Conservation (phyloP, 2,888 invertebrate species). For the Melieria omissa region DNA sequence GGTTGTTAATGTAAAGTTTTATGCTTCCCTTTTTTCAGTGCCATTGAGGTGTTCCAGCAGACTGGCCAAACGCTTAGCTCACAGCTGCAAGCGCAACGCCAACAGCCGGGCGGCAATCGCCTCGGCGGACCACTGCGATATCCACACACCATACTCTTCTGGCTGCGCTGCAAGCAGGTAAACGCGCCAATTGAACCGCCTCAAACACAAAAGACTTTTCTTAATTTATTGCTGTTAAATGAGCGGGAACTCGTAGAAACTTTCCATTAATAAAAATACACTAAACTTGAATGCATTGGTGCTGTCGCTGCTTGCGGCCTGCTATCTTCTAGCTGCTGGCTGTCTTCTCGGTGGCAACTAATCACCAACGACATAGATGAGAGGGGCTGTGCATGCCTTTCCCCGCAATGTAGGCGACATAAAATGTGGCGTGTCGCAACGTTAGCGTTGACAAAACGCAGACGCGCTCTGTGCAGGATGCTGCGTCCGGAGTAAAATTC, state of each 20-base stretch:
- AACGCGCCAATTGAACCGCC: conserved; percentile 34
- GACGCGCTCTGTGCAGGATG: background rate
- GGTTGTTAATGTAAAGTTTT: background rate
- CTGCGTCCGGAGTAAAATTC: too few relatives aligned
- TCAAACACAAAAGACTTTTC: background rate
- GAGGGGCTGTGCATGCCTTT: too few relatives aligned
- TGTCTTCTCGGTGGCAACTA: background rate
- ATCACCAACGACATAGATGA: background rate
- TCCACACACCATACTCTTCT: conserved; percentile 80
- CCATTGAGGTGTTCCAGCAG: conserved; percentile 63
- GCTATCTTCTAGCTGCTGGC: background rate
- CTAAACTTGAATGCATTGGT: conserved; percentile 15
- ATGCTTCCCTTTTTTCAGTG: conserved; percentile 61
- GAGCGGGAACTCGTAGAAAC: background rate
- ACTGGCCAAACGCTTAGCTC: conserved; percentile 59
- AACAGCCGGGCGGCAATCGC: conserved; percentile 69
- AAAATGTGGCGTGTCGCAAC: background rate
- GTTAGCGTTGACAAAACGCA: conserved; percentile 31
- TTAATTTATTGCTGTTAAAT: background rate
- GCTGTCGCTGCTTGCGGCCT: background rate
- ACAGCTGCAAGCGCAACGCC: conserved; percentile 59
- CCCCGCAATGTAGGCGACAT: too few relatives aligned
- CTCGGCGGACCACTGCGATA: conserved; percentile 81
- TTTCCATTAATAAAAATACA: conserved; percentile 18
- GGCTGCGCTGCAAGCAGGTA: conserved; percentile 87